Evolutionary conservation across 2,797 vertebrate genomes (phyloP).

Genomic region (Phalloptychus januarius): DNA sequence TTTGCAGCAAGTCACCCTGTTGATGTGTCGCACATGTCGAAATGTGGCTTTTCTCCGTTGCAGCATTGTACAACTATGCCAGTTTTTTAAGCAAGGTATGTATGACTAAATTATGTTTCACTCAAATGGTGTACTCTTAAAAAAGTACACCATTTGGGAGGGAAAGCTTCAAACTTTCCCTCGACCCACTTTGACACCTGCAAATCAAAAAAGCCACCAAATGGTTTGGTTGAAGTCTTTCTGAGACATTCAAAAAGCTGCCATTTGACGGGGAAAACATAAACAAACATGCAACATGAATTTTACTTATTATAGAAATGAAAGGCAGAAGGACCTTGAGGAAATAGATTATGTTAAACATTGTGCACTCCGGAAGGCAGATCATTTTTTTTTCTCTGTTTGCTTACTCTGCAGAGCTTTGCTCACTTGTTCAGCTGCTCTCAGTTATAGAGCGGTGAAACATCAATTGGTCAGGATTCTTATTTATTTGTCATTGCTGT

Average conservation of each 20-base stretch:
- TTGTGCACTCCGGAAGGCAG: neutral
- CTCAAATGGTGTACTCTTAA: neutral
- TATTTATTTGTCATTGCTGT: conserved; percentile 37
- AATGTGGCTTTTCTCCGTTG: neutral
- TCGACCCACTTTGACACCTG: neutral
- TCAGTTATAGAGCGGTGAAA: conserved; percentile 13
- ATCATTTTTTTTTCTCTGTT: neutral
- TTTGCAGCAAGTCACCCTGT: neutral
- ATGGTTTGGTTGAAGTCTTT: neutral
- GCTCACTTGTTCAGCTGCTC: conserved; percentile 26
- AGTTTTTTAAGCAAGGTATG: neutral
- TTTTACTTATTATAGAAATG: neutral
- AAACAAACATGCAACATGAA: neutral
- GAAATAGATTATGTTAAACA: neutral
- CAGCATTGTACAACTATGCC: neutral
- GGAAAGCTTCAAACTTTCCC: neutral
- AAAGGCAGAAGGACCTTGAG: neutral
- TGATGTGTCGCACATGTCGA: neutral
- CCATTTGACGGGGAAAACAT: neutral
- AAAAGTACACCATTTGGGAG: too few species aligned
- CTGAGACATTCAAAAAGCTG: neutral
- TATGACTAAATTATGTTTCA: neutral
- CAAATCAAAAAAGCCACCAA: neutral
- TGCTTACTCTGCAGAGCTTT: neutral
- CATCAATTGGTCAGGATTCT: conserved; percentile 9